phyloP scores from a whole-genome alignment of 2,888 invertebrate genomes.

The Parnassius apollo region DNA sequence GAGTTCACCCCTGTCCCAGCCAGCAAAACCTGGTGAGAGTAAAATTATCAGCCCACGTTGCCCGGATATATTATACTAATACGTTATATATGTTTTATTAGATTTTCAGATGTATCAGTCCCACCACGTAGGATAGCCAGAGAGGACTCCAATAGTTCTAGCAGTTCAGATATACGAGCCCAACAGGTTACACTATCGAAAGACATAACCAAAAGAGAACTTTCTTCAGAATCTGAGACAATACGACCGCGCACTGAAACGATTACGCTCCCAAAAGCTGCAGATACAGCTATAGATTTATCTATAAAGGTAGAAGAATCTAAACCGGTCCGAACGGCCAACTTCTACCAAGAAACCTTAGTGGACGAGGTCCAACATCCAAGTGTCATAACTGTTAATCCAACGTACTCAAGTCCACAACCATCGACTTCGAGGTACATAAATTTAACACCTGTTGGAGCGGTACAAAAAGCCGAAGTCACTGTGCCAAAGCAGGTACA shows the following conservation, averaged over 20 bases:
- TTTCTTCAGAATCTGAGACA: constrained; percentile 49
- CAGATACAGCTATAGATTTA: constrained; percentile 60
- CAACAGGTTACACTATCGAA: constrained; percentile 36
- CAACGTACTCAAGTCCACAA: constrained; percentile 63
- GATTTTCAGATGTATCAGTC: constrained; percentile 57
- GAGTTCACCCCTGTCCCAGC: too few relatives aligned
- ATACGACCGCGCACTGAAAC: constrained; percentile 45
- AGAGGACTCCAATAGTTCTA: constrained; percentile 67
- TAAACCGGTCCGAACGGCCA: constrained; percentile 54
- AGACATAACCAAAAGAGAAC: constrained; percentile 43
- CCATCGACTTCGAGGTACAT: constrained; percentile 66
- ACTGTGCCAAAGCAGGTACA: constrained; percentile 45
- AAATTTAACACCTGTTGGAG: constrained; percentile 44
- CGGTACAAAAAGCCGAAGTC: constrained; percentile 45
- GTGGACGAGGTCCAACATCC: constrained; percentile 54
- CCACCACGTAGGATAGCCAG: constrained; percentile 56
- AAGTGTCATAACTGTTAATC: constrained; percentile 67
- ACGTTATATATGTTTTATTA: constrained; percentile 31
- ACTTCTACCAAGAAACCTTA: constrained; percentile 73
- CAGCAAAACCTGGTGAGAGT: too few relatives aligned
- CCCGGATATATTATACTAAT: too few relatives aligned
- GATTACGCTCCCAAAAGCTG: constrained; percentile 42
- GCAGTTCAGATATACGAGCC: constrained; percentile 50
- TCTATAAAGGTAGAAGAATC: constrained; percentile 40
- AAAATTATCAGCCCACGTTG: too few relatives aligned